Evolutionary conservation across 2,888 invertebrate species (phyloP), one percentile per base, ranked within the genome.

Genomic region (Taenaris catops): DNA sequence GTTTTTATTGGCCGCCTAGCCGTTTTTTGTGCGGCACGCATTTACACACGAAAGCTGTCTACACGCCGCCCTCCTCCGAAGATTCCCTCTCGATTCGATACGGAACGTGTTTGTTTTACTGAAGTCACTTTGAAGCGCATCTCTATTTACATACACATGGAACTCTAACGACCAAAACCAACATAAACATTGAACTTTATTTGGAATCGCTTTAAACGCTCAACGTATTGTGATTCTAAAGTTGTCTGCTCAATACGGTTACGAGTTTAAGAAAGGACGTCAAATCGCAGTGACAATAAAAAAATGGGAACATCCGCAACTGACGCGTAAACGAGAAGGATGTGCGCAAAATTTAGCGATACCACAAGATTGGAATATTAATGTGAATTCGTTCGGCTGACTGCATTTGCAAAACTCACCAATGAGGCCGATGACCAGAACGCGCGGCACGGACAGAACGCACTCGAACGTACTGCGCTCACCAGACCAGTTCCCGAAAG

Each of bases 341-440:
- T 58, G 53, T 64, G 61, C 57, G 60, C 64, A 56, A 64, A 70
- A 70, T 65, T 71, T 70, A 60, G 70, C 74, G 73, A 76, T 70
- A 72, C 62, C 66, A 70, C 80, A 64, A 58, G 66, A 51, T 65
- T 59, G 64, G 84, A 83, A 84, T 84, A 83, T 79, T 81, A 83
- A 84, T 83, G 75, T 63, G 74, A 67, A 25, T 64, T 73, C 74
- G 70, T 66, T 70, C 75, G 69, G 73, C 61, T 81, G 83, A 80
- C 84, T 75, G 84, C 80, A 81, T 79, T 83, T 76, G 79, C 83
- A 72, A 80, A 83, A 80, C 81, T 76, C 56, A 79, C 74, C 78
- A 69, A 59, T 60, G 59, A 75, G 83, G 84, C 73, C 84, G 83
- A 74, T 83, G 84, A 86, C 84, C 84, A 83, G 58, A 38, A 20